phyloP scores from a whole-genome alignment of 2,888 invertebrate species.

The Lepetodrilus schrolli region DNA sequence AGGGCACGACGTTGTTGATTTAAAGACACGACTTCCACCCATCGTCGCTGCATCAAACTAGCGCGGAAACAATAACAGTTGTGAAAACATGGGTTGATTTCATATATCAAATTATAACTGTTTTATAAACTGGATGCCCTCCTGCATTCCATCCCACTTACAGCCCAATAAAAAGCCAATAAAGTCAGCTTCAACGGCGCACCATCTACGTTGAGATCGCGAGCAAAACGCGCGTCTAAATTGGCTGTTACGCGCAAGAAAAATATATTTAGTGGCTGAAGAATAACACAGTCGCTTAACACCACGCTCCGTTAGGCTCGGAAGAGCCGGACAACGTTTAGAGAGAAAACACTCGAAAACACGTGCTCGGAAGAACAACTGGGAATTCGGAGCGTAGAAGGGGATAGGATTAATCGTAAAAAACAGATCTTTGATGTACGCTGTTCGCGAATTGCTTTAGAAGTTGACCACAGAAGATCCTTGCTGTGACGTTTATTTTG shows the following conservation, averaged over 20 bases:
- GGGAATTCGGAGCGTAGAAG: neutral
- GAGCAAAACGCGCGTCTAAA: constrained; percentile 14
- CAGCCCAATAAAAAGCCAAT: constrained; percentile 21
- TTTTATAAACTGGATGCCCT: constrained; percentile 17
- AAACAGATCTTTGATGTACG: constrained; percentile 28
- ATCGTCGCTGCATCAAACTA: neutral
- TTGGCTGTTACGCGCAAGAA: constrained; percentile 34
- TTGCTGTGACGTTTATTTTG: constrained; percentile 31
- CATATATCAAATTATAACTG: constrained; percentile 22
- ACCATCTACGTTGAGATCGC: neutral
- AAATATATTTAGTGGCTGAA: constrained; percentile 32
- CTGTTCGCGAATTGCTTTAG: neutral
- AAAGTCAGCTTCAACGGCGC: neutral
- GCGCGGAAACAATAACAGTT: constrained; percentile 7
- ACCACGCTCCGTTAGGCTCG: constrained; percentile 30
- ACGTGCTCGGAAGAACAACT: constrained; percentile 31
- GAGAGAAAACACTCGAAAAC: constrained; percentile 35
- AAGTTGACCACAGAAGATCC: neutral
- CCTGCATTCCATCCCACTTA: constrained; percentile 20
- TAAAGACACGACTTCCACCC: too few species aligned
- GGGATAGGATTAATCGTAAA: constrained; percentile 14
- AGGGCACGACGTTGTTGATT: too few species aligned
- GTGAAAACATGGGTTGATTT: constrained; percentile 20
- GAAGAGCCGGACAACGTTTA: constrained; percentile 30
- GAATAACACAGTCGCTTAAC: constrained; percentile 33